A percentile compares a stretch with the other conserved stretches of the same genome.
Conservation (phyloP, 1,140 invertebrate genomes). For the Caerostris extrusa region DNA sequence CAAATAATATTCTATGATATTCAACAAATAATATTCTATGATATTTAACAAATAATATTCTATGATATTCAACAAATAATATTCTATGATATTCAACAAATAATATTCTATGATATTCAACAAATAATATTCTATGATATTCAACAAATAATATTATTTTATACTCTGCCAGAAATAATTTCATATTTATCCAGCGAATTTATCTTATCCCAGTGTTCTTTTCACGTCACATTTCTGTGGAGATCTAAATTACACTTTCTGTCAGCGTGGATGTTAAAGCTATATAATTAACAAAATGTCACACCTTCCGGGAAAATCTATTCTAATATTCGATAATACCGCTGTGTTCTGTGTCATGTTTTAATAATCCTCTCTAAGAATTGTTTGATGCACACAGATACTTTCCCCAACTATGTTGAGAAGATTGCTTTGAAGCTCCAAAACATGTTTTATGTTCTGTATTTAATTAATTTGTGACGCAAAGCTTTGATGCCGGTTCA, state of each 20-base stretch:
- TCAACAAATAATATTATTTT: too few relatives aligned
- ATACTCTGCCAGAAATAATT: background rate
- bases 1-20: too few relatives aligned
- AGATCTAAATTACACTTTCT: constrained; percentile 11
- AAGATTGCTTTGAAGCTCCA: constrained; percentile 44
- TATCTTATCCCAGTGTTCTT: background rate
- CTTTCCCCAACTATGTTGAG: background rate
- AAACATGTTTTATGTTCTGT: constrained; percentile 16
- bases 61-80: too few relatives aligned
- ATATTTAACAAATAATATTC: too few relatives aligned
- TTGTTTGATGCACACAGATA: constrained; percentile 33
- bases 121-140: too few relatives aligned
- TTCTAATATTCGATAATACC: constrained; percentile 32
- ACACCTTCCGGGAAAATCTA: constrained; percentile 29
- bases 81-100: too few relatives aligned
- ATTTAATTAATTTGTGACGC: constrained; percentile 61
- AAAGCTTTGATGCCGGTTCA: constrained; percentile 35
- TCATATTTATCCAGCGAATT: background rate
- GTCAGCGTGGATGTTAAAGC: background rate
- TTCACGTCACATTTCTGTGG: background rate
- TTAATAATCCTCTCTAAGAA: constrained; percentile 51
- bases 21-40: too few relatives aligned
- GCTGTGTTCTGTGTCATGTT: constrained; percentile 33
- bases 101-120: too few relatives aligned
- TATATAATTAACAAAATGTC: constrained; percentile 58